Conservation (phyloP, 2,888 invertebrate species). For the Synergus itoensis region DNA sequence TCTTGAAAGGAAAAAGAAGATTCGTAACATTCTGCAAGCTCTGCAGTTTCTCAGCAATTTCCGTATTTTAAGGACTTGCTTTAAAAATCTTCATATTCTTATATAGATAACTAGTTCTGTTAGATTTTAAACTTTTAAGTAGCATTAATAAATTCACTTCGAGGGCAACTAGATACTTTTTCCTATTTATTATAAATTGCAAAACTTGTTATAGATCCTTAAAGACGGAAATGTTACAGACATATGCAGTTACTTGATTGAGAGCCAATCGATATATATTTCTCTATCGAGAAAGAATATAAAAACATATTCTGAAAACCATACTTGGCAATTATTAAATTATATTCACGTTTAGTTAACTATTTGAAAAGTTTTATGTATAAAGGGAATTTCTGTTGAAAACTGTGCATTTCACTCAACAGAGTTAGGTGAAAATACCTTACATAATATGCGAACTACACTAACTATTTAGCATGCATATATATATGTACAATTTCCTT, state of each 20-base stretch:
- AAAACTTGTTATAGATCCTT: too few relatives aligned
- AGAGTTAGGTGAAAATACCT: not conserved
- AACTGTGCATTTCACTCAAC: not conserved
- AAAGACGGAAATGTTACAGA: too few relatives aligned
- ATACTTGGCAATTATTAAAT: not conserved
- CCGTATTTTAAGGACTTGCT: not conserved
- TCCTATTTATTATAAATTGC: too few relatives aligned
- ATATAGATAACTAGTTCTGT: not conserved
- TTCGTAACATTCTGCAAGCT: not conserved
- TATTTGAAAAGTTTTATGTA: not conserved
- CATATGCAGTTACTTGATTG: too few relatives aligned
- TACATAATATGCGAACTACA: not conserved
- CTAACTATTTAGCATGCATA: not conserved
- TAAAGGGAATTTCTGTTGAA: not conserved
- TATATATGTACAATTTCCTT: not conserved
- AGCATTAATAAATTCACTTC: not conserved
- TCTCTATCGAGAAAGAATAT: too few relatives aligned
- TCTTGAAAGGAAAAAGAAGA: not conserved
- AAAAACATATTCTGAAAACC: too few relatives aligned
- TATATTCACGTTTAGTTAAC: not conserved
- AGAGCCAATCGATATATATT: too few relatives aligned
- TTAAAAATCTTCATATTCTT: not conserved
- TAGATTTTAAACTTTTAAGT: not conserved
- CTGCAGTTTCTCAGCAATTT: not conserved
- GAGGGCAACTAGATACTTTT: too few relatives aligned